Base-by-base conservation (phyloP, 2,113 vertebrate species). In the Xiphophorus couchianus region DNA sequence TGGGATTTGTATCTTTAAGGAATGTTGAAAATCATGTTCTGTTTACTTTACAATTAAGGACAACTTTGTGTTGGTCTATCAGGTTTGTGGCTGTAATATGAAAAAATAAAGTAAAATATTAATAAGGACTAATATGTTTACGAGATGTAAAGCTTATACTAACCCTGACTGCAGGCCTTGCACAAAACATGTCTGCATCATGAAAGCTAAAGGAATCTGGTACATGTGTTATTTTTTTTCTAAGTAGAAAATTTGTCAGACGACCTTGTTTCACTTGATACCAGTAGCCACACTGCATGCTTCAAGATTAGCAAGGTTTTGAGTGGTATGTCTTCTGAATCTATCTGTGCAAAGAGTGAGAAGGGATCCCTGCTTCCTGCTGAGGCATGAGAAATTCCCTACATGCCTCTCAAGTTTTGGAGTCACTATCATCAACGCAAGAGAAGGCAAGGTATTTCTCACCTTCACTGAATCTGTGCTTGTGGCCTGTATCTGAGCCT, bases 301-400 rank as follows among this genome's bases (percentile, higher is more conserved):
- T 29, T 28, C 39, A 64, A 4, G 25, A 65, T 28, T 39, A 44
- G 29, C 37, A 68, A 72, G 64, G 17, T 25, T 48, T 33, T 62
- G 13, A 12, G 35, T 64, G 62, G 66, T 37, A 19, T 22, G 4
- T 14, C 44, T 74, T 68, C 31, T 73, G 72, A 80, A 78, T 84
- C 39, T 30, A 62, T 75, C 58, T 51, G 17, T 58, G 77, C 61
- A 73, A 54, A 13, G 27, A 62, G 79, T 77, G 80, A 84, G 74
- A 72, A 42, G 70, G 71, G 69, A 86, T 82, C 76, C 66, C 73
- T 68, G 76, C 71, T 86, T 93, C 82, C 87, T 78, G 79, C 85
- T 81, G 84, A 80, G 84, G 70, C 80, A 83, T 81, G 80, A 92
- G 82, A 93, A 88, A 94, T 93, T 93, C 90, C 80, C 71, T 27